Evolutionary conservation across 2,113 vertebrate genomes (phyloP).

Genomic region (Triplophysa rosa): DNA sequence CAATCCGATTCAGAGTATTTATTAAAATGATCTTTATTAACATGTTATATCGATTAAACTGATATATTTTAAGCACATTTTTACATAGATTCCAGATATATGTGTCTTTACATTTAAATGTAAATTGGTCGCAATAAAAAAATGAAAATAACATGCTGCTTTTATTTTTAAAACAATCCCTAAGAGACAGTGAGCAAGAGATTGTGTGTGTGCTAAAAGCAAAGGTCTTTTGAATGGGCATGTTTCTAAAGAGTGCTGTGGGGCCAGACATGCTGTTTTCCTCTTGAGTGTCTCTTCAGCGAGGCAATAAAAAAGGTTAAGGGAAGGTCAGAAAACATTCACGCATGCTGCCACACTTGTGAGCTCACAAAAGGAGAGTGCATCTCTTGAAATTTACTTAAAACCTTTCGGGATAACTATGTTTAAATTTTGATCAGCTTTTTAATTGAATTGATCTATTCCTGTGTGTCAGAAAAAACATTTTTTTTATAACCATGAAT

Average conservation of each 20-base stretch:
- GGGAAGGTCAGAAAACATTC: conserved; percentile 55
- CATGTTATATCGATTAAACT: conserved; percentile 31
- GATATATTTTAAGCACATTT: conserved; percentile 20
- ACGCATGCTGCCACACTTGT: conserved; percentile 43
- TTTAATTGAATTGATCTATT: background rate
- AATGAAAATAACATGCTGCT: background rate
- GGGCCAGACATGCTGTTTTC: conserved; percentile 26
- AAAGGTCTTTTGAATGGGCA: conserved; percentile 26
- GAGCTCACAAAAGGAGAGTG: conserved; percentile 29
- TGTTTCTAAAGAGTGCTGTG: conserved; percentile 23
- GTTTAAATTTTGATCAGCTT: background rate
- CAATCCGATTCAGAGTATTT: conserved; percentile 46
- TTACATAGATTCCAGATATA: conserved; percentile 25
- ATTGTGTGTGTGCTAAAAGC: conserved; percentile 16
- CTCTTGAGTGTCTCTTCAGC: conserved; percentile 48
- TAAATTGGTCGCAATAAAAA: conserved; percentile 11
- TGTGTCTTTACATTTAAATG: background rate
- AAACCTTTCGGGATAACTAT: conserved; percentile 3
- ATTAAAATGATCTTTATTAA: conserved; percentile 43
- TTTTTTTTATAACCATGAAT: background rate
- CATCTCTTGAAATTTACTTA: conserved; percentile 12
- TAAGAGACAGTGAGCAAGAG: background rate
- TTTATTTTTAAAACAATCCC: background rate
- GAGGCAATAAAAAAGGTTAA: conserved; percentile 33
- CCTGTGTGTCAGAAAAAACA: background rate